These are phyloP conservation scores for Heteractis magnifica DNA, from an alignment of 92 coral and sea anemone species.

Conservation along the genomic window DNA sequence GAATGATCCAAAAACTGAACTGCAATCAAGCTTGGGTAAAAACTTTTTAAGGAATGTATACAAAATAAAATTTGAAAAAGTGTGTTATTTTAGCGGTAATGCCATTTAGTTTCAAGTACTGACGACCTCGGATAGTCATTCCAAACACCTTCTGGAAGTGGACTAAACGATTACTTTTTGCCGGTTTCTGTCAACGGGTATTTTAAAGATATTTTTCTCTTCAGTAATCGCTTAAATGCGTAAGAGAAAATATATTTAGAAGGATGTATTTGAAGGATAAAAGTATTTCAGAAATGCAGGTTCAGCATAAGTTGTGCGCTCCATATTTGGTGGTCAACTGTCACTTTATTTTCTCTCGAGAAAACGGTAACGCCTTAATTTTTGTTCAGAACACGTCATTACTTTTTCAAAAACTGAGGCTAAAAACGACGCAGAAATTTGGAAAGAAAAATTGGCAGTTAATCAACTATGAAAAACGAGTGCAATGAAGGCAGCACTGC, in stretches of 20 bases:
- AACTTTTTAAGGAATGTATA: neutral
- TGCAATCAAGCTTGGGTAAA: neutral
- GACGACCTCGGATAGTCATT: neutral
- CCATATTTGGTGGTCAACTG: too few relatives aligned
- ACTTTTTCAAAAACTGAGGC: too few relatives aligned
- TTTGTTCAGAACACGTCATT: too few relatives aligned
- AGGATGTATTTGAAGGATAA: neutral
- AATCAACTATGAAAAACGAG: too few relatives aligned
- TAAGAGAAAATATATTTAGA: neutral
- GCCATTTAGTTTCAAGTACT: conserved; percentile 14
- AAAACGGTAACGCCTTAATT: too few relatives aligned
- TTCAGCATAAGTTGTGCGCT: too few relatives aligned
- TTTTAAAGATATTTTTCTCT: neutral
- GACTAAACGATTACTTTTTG: neutral
- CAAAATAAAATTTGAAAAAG: neutral
- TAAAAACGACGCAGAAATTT: too few relatives aligned
- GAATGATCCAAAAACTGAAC: too few relatives aligned
- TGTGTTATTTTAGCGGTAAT: conserved; percentile 5
- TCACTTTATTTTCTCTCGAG: too few relatives aligned
- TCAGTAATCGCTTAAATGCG: neutral
- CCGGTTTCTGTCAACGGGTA: conserved; percentile 2
- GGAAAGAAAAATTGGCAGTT: too few relatives aligned
- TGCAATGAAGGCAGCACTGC: too few relatives aligned
- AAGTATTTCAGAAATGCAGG: neutral
- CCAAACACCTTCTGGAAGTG: conserved; percentile 9